Evolutionary conservation across 2,888 invertebrate genomes (phyloP).

Genomic region (Eilema griseolum): DNA sequence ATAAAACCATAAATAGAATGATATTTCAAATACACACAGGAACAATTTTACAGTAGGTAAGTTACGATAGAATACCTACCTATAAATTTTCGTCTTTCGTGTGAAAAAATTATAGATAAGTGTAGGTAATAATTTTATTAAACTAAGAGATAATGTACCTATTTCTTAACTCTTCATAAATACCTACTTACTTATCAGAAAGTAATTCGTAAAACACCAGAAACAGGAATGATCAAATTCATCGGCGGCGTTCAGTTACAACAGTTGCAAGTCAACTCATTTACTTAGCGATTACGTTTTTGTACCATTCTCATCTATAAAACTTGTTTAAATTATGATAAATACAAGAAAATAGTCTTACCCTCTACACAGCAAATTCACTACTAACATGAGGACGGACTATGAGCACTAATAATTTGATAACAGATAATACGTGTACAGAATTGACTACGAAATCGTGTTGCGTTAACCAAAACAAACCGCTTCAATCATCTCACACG

Average conservation of each 20-base stretch:
- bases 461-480: constrained; percentile 42
- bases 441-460: neutral
- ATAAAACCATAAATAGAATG: neutral
- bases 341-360: constrained; percentile 31
- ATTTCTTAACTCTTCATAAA: neutral
- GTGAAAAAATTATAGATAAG: neutral
- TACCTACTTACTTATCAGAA: neutral
- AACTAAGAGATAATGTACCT: neutral
- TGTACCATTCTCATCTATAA: neutral
- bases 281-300: neutral
- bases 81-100: neutral
- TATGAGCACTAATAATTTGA: constrained; percentile 30
- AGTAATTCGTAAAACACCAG: neutral
- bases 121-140: neutral
- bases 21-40: neutral
- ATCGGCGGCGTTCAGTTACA: neutral
- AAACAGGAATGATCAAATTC: neutral
- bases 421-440: constrained; percentile 29
- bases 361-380: constrained; percentile 31
- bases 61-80: neutral
- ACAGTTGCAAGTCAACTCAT: neutral
- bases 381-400: constrained; percentile 30
- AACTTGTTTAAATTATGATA: constrained; percentile 13
- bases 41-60: neutral
- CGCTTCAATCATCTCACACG: constrained; percentile 23